phyloP scores from a whole-genome alignment of 2,888 invertebrate genomes.

The Dasysyrphus albostriatus region DNA sequence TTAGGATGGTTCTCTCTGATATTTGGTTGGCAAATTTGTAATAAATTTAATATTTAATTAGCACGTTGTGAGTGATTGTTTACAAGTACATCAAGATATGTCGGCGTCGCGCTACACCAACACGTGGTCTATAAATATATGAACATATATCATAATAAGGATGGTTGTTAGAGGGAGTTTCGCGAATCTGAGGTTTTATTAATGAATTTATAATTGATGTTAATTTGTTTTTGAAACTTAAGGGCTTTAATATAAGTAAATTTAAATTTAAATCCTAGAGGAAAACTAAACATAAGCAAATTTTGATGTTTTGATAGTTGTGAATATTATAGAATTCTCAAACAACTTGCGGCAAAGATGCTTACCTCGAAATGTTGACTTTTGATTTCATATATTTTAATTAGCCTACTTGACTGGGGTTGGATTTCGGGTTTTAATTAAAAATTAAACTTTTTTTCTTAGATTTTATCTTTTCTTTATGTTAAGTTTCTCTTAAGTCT shows the following conservation, averaged over 20 bases:
- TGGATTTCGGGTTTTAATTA: not conserved
- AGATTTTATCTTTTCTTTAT: no score
- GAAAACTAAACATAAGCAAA: not conserved
- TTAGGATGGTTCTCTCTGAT: conserved; percentile 37
- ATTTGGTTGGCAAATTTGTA: conserved; percentile 32
- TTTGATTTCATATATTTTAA: not conserved
- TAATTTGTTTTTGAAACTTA: not conserved
- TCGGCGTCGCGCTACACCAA: not conserved
- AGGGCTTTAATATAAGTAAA: not conserved
- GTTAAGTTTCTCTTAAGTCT: no score
- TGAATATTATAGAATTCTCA: not conserved
- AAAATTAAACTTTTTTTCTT: not conserved
- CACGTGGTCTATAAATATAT: not conserved
- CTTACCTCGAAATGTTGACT: not conserved
- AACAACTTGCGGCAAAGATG: not conserved
- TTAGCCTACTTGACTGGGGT: not conserved
- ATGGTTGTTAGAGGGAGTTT: not conserved
- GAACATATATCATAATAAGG: not conserved
- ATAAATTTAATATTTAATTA: conserved; percentile 67
- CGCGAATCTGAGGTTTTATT: not conserved
- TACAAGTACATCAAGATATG: not conserved
- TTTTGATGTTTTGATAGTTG: not conserved
- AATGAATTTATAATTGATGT: conserved; percentile 4
- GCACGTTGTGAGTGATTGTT: conserved; percentile 21
- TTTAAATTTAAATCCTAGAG: not conserved